Percentiles rank a stretch among this genome's conserved stretches.
Evolutionary conservation across 2,113 vertebrate genomes (phyloP).

Genomic region (Synodontis membranacea): DNA sequence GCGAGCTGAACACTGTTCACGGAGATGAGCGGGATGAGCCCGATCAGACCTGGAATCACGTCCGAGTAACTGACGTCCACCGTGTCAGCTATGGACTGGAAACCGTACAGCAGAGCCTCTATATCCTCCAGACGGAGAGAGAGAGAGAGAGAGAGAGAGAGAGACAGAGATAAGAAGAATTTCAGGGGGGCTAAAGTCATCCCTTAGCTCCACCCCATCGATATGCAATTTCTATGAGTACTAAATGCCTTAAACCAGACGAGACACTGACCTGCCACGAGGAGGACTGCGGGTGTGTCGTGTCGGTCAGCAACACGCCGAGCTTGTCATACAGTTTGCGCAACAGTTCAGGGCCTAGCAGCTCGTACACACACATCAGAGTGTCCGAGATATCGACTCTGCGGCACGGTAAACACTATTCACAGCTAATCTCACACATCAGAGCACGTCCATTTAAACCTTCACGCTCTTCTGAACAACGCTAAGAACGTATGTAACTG

Average conservation of each 20-base stretch:
- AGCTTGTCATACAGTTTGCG: conserved; percentile 95
- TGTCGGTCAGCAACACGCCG: conserved; percentile 85
- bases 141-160: conserved; percentile 11
- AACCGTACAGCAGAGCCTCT: conserved; percentile 92
- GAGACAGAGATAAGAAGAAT: not conserved
- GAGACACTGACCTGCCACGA: conserved; percentile 86
- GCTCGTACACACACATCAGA: conserved; percentile 96
- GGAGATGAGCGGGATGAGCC: conserved; percentile 93
- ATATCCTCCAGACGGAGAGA: conserved; percentile 78
- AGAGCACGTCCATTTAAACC: no score
- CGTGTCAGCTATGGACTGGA: conserved; percentile 98
- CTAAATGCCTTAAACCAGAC: not conserved
- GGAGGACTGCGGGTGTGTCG: conserved; percentile 79
- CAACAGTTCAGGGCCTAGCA: conserved; percentile 93
- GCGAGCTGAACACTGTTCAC: conserved; percentile 92
- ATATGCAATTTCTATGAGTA: not conserved
- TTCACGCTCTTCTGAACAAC: no score
- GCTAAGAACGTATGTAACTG: not conserved
- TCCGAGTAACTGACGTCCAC: conserved; percentile 96
- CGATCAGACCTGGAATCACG: conserved; percentile 94
- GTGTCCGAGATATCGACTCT: conserved; percentile 99
- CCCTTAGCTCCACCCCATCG: not conserved
- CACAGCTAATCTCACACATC: no score
- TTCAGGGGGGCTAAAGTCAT: not conserved
- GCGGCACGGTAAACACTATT: conserved; percentile 46